These are phyloP conservation scores for Melanotaenia duboulayi DNA, from an alignment of 2,113 vertebrate genomes.

Conservation along the genomic window DNA sequence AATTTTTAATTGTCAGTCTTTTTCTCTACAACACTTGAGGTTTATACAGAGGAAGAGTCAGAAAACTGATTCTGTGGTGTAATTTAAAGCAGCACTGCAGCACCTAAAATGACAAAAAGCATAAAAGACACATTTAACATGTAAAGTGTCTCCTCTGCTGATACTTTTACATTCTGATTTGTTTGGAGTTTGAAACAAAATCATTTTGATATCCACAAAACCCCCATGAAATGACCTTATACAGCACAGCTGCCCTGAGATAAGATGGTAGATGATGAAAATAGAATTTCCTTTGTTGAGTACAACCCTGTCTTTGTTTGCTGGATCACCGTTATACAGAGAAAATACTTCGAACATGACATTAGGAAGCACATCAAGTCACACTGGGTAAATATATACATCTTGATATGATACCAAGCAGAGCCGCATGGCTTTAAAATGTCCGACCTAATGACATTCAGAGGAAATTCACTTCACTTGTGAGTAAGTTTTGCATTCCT, in stretches of 20 bases:
- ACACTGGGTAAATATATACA: neutral
- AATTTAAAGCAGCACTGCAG: neutral
- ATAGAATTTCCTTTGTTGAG: neutral
- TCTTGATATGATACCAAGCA: neutral
- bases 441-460: neutral
- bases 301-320: slow-evolving; percentile 9
- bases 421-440: neutral
- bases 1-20: neutral
- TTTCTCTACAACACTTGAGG: neutral
- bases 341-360: neutral
- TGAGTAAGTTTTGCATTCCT: neutral
- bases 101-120: neutral
- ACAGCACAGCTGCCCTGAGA: neutral
- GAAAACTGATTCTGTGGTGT: neutral
- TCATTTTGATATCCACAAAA: slow-evolving; percentile 1
- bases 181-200: neutral
- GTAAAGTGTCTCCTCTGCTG: neutral
- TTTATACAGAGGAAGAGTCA: slow-evolving; percentile 4
- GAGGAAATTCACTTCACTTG: neutral
- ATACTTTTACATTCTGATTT: neutral
- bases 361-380: neutral
- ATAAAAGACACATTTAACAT: neutral
- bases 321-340: neutral
- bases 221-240: slow-evolving; percentile 24
- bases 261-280: neutral